Evolutionary conservation across 2,888 invertebrate genomes (phyloP), one percentile per base, ranked within the genome.

Genomic region (Sinodicranocentrus sp.): DNA sequence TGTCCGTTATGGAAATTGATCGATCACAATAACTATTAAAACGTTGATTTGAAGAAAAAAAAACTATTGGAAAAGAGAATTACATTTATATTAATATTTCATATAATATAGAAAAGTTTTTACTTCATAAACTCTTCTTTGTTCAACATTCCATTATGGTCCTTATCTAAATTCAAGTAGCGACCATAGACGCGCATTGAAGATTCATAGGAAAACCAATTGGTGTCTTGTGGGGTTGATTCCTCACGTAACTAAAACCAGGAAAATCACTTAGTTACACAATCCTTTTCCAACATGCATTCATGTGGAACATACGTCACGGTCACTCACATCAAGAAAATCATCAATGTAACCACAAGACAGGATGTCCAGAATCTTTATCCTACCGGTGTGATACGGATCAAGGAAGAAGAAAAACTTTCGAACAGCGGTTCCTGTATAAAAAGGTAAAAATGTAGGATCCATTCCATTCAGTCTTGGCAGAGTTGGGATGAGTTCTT

Each of bases 351-450:
- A 96, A 61, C 96, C 95, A 90, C 96, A 97, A 0, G 97, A 95
- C 82, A 99, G 92, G 88, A 98, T 96, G 90, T 98, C 98, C 75
- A 96, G 93, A 89, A 99, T 98, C 89, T 96, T 93, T 65, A 98
- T 96, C 87, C 96, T 93, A 0, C 97, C 97, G 0, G 96, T 96
- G 85, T 96, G 92, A 86, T 97, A 91, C 0, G 97, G 96, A 90
- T 98, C 98, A 15, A 99, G 92, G 90, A 98, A 98, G 92, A 99
- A 99, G 89, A 98, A 93, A 91, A 99, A 98, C 90, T 98, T 98
- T 88, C 98, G 93, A 0, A 97, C 97, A 1, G 97, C 98, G 0
- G 98, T 98, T 90, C 98, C 98, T 21, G 98, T 95, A 90, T 98
- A 99, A 92, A 98, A 98, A 13, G 95, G 96, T 89, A 97, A 96